Evolutionary conservation across 2,113 vertebrate genomes (phyloP).

Genomic region (Phaethornis superciliosus): DNA sequence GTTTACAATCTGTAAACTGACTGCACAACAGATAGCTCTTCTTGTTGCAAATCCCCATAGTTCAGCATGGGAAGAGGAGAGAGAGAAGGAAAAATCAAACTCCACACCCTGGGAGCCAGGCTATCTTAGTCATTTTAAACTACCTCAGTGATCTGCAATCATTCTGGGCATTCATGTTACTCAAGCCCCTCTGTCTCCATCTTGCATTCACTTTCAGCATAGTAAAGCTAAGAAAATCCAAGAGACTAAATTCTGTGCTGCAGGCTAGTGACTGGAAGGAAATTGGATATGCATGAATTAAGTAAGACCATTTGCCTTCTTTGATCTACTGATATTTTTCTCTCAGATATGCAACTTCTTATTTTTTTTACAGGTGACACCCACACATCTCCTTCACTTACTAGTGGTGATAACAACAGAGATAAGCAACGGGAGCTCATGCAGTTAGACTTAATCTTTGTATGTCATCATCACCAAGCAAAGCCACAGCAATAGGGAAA

Average conservation of each 20-base stretch:
- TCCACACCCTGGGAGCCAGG: background rate
- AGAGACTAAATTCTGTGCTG: slow-evolving; percentile 42
- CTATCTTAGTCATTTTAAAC: background rate
- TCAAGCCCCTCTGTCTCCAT: background rate
- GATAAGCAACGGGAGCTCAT: slow-evolving; percentile 77
- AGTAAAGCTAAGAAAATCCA: slow-evolving; percentile 14
- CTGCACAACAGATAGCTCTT: background rate
- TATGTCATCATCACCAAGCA: slow-evolving; percentile 73
- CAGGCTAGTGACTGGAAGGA: slow-evolving; percentile 53
- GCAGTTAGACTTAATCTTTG: slow-evolving; percentile 73
- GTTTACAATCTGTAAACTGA: background rate
- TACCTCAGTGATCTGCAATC: background rate
- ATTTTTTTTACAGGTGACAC: slow-evolving; percentile 70
- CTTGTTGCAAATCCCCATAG: background rate
- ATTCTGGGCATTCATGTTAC: background rate
- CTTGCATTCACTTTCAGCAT: background rate
- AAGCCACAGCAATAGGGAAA: slow-evolving; percentile 81
- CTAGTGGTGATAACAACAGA: slow-evolving; percentile 70
- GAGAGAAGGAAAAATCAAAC: slow-evolving; percentile 17
- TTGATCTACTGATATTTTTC: slow-evolving; percentile 63
- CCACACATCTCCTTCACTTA: slow-evolving; percentile 77
- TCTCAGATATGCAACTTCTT: slow-evolving; percentile 53
- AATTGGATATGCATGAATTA: slow-evolving; percentile 56
- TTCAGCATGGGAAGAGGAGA: background rate
- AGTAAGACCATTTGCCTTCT: slow-evolving; percentile 60